Evolutionary conservation across 2,888 invertebrate species (phyloP).

Genomic region (Lepidonotus clava): DNA sequence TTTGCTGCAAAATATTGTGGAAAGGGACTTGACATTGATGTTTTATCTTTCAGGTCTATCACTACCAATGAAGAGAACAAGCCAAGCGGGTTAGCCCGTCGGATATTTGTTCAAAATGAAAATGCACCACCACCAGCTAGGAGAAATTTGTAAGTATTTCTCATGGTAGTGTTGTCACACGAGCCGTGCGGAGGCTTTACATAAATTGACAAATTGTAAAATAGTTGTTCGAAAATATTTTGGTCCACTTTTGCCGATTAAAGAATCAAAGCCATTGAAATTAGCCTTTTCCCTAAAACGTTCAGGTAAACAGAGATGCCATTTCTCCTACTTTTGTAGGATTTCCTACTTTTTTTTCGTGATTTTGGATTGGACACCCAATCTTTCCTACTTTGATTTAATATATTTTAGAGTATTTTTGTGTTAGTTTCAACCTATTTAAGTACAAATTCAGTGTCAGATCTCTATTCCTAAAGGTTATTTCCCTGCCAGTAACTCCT

Average conservation of each 20-base stretch:
- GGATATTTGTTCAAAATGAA: not conserved
- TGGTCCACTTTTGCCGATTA: not conserved
- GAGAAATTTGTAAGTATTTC: slow-evolving; percentile 2
- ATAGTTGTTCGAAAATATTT: not conserved
- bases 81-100: not conserved
- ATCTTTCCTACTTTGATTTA: too few species aligned
- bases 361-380: too few species aligned
- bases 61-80: not conserved
- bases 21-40: not conserved
- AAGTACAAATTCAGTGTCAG: too few species aligned
- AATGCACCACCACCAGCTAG: not conserved
- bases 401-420: too few species aligned
- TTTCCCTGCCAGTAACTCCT: too few species aligned
- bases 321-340: not conserved
- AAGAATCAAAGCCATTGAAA: not conserved
- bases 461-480: too few species aligned
- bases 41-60: not conserved
- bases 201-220: not conserved
- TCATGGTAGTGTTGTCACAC: too few species aligned
- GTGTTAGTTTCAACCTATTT: too few species aligned
- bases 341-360: too few species aligned
- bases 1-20: not conserved
- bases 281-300: not conserved
- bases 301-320: not conserved
- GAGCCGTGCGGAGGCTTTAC: not conserved